These are phyloP conservation scores for Cheilosia vulpina DNA, from an alignment of 2,888 invertebrate genomes.

Conservation along the genomic window DNA sequence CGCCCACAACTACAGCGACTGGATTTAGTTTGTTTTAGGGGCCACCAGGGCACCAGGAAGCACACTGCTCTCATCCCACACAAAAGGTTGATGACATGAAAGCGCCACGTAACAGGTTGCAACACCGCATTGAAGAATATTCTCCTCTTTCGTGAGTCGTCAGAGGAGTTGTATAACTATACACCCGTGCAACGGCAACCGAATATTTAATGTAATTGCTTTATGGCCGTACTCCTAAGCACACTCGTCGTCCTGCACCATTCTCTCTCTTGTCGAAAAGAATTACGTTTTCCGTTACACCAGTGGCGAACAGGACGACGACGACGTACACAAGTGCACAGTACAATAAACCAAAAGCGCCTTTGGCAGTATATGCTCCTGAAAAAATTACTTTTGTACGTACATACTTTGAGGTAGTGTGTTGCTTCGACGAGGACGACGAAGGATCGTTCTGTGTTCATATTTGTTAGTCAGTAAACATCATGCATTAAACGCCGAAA, in stretches of 20 bases:
- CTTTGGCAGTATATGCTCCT: slow-evolving; percentile 3
- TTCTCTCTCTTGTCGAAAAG: not conserved
- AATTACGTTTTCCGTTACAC: not conserved
- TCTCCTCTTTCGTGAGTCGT: not conserved
- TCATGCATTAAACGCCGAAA: slow-evolving; percentile 1
- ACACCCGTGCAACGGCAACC: not conserved
- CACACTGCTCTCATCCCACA: not conserved
- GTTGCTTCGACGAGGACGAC: not conserved
- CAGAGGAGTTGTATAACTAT: not conserved
- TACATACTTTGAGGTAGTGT: not conserved
- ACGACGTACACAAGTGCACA: not conserved
- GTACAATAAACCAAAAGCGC: not conserved
- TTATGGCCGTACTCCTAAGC: slow-evolving; percentile 1
- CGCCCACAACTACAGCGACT: not conserved
- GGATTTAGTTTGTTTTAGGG: not conserved
- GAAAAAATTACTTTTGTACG: not conserved
- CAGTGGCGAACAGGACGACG: not conserved
- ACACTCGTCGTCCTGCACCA: not conserved
- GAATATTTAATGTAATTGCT: slow-evolving; percentile 15
- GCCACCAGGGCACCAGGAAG: not conserved
- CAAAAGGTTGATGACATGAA: slow-evolving; percentile 8
- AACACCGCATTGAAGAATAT: not conserved
- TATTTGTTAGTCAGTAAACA: slow-evolving; percentile 2
- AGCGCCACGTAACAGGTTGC: slow-evolving; percentile 19
- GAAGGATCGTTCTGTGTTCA: not conserved